Evolutionary conservation across 2,888 invertebrate species (phyloP).

Genomic region (Diaprepes abbreviatus): DNA sequence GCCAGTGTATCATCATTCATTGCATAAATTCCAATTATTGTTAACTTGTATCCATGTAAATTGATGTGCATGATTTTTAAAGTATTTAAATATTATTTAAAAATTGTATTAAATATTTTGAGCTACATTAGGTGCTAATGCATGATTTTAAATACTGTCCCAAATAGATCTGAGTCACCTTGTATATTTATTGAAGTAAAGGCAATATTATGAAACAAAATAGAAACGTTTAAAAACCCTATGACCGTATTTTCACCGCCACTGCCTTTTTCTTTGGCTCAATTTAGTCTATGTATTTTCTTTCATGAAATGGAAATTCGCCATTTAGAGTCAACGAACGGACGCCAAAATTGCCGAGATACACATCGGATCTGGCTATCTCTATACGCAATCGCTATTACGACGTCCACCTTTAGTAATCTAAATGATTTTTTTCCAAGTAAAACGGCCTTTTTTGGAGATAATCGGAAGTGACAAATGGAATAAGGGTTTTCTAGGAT

Average conservation of each 20-base stretch:
- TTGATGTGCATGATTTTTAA: too few species aligned
- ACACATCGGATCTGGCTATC: constrained; percentile 41
- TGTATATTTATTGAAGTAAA: too few species aligned
- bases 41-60: too few species aligned
- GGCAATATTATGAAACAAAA: too few species aligned
- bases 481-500: constrained; percentile 27
- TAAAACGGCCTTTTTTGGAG: constrained; percentile 25
- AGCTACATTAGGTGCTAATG: too few species aligned
- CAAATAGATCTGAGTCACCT: too few species aligned
- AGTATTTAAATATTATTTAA: too few species aligned
- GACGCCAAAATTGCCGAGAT: constrained; percentile 35
- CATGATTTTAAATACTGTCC: too few species aligned
- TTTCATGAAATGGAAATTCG: constrained; percentile 38
- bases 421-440: constrained; percentile 40
- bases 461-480: constrained; percentile 42
- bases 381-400: constrained; percentile 36
- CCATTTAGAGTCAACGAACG: constrained; percentile 36
- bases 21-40: too few species aligned
- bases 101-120: too few species aligned
- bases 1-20: too few species aligned
- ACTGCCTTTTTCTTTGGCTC: constrained; percentile 8
- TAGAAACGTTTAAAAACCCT: too few species aligned
- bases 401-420: constrained; percentile 35
- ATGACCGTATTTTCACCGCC: not conserved
- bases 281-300: constrained; percentile 24